phyloP scores from a whole-genome alignment of 1,140 invertebrate genomes.

The Drosophila leontia region DNA sequence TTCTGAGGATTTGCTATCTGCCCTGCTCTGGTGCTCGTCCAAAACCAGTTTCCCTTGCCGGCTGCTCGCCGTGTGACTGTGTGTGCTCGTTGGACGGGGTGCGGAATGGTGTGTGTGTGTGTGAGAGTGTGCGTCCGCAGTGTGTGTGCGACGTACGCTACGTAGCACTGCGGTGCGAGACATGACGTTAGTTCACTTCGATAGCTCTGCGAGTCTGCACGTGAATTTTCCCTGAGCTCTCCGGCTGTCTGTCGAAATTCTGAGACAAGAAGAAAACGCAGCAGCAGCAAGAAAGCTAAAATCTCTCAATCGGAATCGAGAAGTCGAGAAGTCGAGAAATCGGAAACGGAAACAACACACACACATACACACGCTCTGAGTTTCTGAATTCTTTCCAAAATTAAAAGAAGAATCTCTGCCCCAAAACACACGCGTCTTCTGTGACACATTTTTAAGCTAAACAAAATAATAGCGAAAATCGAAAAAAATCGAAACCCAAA shows the following conservation, averaged over 20 bases:
- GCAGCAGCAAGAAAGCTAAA: conserved; percentile 27
- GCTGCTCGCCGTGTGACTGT: conserved; percentile 10
- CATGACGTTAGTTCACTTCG: conserved; percentile 85
- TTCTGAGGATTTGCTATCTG: conserved; percentile 20
- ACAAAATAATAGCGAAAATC: conserved; percentile 18
- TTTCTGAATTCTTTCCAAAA: neutral
- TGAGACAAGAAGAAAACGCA: conserved; percentile 32
- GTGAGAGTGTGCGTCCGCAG: conserved; percentile 4
- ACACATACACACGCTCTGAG: conserved; percentile 1
- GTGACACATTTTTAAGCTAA: conserved; percentile 11
- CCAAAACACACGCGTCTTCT: conserved; percentile 11
- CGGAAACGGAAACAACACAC: conserved; percentile 12
- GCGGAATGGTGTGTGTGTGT: conserved; percentile 2
- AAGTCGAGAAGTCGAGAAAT: conserved; percentile 18
- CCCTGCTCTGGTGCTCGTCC: conserved; percentile 31
- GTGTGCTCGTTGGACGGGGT: conserved; percentile 16
- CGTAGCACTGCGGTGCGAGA: conserved; percentile 78
- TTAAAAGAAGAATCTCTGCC: neutral
- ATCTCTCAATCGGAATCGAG: conserved; percentile 26
- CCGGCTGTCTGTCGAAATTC: conserved; percentile 56
- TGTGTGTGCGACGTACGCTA: conserved; percentile 61
- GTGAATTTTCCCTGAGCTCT: conserved; percentile 75
- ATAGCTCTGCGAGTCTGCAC: conserved; percentile 85
- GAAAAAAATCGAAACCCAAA: conserved; percentile 2
- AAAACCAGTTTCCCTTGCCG: conserved; percentile 66